Conservation (phyloP, 2,113 vertebrate genomes). For the Heloderma charlesbogerti region DNA sequence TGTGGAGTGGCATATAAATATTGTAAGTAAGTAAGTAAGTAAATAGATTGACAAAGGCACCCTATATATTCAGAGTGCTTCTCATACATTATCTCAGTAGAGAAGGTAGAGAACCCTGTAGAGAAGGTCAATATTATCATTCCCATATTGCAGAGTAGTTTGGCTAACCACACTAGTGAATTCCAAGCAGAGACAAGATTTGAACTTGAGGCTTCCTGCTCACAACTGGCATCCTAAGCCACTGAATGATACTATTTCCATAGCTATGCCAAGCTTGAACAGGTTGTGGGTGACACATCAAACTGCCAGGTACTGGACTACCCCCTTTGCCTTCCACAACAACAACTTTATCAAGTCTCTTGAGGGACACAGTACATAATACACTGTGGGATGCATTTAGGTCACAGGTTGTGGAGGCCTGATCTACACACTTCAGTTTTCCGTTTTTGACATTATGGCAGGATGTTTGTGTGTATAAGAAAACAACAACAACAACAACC, state of each 20-base stretch:
- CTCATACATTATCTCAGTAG: neutral
- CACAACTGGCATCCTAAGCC: neutral
- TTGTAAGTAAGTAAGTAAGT: no score
- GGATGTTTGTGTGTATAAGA: neutral
- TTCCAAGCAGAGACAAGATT: neutral
- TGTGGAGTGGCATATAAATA: no score
- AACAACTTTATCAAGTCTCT: neutral
- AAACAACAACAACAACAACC: no score
- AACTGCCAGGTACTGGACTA: neutral
- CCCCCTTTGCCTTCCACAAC: neutral
- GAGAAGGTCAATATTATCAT: neutral
- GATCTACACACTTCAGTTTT: neutral
- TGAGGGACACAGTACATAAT: neutral
- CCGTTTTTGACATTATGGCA: neutral
- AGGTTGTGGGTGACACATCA: neutral
- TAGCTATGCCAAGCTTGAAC: neutral
- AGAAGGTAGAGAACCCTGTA: neutral
- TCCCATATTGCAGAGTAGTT: neutral
- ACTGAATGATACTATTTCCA: neutral
- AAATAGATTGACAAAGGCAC: neutral
- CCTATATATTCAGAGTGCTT: neutral
- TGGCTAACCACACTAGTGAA: neutral
- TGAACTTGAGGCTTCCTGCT: neutral
- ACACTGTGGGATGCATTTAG: neutral
- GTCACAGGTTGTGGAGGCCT: no score